Conservation (phyloP, 1,140 invertebrate species). For the Subanguina moxae region DNA sequence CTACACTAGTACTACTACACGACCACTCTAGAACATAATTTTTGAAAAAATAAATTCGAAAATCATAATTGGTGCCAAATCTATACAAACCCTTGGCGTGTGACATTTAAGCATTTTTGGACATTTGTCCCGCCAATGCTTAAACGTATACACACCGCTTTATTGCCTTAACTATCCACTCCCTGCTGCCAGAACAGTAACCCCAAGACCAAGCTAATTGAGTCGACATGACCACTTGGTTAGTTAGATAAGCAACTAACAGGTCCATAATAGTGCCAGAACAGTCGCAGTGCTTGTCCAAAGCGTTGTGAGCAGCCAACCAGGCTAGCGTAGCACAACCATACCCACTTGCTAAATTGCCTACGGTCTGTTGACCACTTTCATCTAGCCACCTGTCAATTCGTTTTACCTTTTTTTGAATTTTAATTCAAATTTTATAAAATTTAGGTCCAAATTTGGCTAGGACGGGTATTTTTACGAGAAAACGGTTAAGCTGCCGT, state of each 20-base stretch:
- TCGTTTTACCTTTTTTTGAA: background rate
- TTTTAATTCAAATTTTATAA: background rate
- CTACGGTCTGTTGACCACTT: background rate
- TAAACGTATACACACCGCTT: no score
- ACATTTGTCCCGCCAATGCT: no score
- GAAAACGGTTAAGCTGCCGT: no score
- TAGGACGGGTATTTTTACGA: no score
- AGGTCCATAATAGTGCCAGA: constrained; percentile 31
- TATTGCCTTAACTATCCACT: constrained; percentile 23
- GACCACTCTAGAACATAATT: no score
- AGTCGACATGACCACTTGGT: constrained; percentile 20
- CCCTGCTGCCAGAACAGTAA: constrained; percentile 7
- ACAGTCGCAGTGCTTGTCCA: constrained; percentile 24
- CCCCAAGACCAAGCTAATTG: constrained; percentile 32
- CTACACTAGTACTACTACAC: no score
- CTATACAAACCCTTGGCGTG: no score
- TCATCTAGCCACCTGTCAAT: constrained; percentile 1
- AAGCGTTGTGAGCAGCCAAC: constrained; percentile 1
- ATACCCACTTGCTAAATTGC: constrained; percentile 19
- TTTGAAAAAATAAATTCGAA: no score
- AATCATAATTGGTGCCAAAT: no score
- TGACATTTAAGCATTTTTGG: no score
- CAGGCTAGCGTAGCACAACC: constrained; percentile 28
- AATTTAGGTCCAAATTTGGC: background rate
- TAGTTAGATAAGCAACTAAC: constrained; percentile 5